Evolutionary conservation across 2,888 invertebrate genomes (phyloP), one percentile per base, ranked within the genome.

Genomic region (Drosophila ochracea): DNA sequence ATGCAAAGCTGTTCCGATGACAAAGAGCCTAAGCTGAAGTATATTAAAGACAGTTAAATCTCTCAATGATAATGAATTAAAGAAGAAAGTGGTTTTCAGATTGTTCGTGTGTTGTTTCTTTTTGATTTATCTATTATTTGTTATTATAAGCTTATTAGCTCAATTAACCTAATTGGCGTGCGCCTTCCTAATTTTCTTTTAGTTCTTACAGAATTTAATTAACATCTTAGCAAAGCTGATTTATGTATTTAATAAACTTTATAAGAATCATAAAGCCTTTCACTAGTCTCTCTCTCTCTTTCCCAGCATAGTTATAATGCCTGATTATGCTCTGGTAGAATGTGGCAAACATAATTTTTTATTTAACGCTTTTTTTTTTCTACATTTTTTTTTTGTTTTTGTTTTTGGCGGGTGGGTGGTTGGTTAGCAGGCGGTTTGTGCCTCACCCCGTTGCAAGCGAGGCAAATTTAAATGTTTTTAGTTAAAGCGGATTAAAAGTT

Each of bases 401-500:
- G 50, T 59, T 73, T 58, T 41, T 60, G 53, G 49, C 52, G 67
- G 63, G 49, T 65, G 33, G 4, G 10, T 33, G 67, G 64, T 37
- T 75, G 79, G 82, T 59, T 76, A 61, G 80, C 75, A 78, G 74
- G 50, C 61, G 63, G 69, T 60, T 68, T 73, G 16, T 31, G 58
- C 50, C 47, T 33, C 19, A 53, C 54, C 47, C 50, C 39, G 5
- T 31, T 31, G 43, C 31, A 43, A 10, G 78, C 70, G 69, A 62
- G 81, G 89, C 84, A 90, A 86, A 86, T 86, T 86, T 86, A 86
- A 86, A 86, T 86, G 85, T 91, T 88, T 90, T 89, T 89, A 88
- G 87, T 88, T 89, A 91, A 88, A 88, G 90, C 87, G 87, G 87
- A 91, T 88, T 88, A 88, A 89, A 85, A 89, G 87, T 87, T 90